Conservation (phyloP, 2,113 vertebrate genomes). For the Kryptolebias marmoratus region DNA sequence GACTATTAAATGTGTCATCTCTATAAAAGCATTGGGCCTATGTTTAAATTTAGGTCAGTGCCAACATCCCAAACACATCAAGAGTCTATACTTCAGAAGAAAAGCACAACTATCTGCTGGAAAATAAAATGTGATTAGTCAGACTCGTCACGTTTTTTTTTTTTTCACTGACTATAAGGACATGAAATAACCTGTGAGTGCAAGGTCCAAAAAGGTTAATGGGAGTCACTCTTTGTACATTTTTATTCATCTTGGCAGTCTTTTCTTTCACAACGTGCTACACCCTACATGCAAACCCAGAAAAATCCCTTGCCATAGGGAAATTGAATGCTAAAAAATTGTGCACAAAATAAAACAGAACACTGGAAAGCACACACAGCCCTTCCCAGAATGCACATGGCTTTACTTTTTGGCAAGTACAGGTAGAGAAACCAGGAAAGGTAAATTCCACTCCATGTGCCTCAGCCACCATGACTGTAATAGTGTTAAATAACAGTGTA, state of each 20-base stretch:
- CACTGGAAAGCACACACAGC: slow-evolving; percentile 31
- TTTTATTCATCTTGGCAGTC: slow-evolving; percentile 19
- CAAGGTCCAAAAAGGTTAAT: not conserved
- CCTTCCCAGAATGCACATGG: slow-evolving; percentile 38
- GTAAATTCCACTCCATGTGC: slow-evolving; percentile 60
- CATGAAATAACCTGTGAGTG: not conserved
- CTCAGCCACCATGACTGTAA: slow-evolving; percentile 38
- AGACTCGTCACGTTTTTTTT: not conserved
- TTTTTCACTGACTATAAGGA: not conserved
- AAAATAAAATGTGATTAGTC: not conserved
- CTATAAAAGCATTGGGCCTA: not conserved
- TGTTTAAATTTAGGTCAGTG: not conserved
- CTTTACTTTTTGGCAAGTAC: slow-evolving; percentile 34
- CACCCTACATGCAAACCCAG: slow-evolving; percentile 26
- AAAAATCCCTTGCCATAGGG: slow-evolving; percentile 23
- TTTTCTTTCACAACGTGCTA: slow-evolving; percentile 41
- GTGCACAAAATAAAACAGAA: slow-evolving; percentile 31
- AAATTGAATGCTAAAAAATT: slow-evolving; percentile 16
- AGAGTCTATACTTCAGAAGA: too few relatives aligned
- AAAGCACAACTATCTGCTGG: too few relatives aligned
- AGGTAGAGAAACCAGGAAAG: slow-evolving; percentile 60
- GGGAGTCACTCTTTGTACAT: slow-evolving; percentile 3
- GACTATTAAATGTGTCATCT: not conserved
- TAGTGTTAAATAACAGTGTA: slow-evolving; percentile 29
- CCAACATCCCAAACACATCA: not conserved